Evolutionary conservation across 2,888 invertebrate species (phyloP).

Genomic region (Neria commutata): DNA sequence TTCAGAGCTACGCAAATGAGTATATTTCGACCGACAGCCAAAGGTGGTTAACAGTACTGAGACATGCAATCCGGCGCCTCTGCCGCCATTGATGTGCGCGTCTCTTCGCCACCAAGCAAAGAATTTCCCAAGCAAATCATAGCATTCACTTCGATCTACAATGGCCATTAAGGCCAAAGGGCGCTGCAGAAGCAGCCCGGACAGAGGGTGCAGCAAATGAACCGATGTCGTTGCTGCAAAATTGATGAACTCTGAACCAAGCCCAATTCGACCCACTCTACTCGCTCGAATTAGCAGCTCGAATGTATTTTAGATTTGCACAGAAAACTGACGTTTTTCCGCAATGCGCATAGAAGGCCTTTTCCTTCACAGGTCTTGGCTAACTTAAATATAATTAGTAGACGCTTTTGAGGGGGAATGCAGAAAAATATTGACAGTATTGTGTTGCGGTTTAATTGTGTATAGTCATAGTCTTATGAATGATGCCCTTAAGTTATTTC

Average conservation of each 20-base stretch:
- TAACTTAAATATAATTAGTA: too few species aligned
- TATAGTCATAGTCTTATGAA: too few species aligned
- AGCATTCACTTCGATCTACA: not conserved
- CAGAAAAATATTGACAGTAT: too few species aligned
- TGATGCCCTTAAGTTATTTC: too few species aligned
- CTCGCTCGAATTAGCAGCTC: slow-evolving; percentile 1
- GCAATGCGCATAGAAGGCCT: too few species aligned
- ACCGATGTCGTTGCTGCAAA: not conserved
- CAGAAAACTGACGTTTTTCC: too few species aligned
- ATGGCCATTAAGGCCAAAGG: not conserved
- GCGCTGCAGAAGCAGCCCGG: not conserved
- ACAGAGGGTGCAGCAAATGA: not conserved
- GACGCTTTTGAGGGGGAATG: too few species aligned
- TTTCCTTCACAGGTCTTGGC: too few species aligned
- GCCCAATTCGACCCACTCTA: not conserved
- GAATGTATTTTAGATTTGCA: too few species aligned
- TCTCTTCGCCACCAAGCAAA: not conserved
- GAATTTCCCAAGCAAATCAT: slow-evolving; percentile 1
- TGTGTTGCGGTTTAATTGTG: too few species aligned
- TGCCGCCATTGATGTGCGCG: too few species aligned
- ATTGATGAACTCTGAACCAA: slow-evolving; percentile 6
- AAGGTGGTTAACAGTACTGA: slow-evolving; percentile 37
- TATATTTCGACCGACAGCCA: not conserved
- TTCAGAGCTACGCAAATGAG: not conserved
- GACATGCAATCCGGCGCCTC: slow-evolving; percentile 40